These are phyloP conservation scores for Rhinoraja longicauda DNA, from an alignment of 2,797 vertebrate genomes.

Conservation along the genomic window DNA sequence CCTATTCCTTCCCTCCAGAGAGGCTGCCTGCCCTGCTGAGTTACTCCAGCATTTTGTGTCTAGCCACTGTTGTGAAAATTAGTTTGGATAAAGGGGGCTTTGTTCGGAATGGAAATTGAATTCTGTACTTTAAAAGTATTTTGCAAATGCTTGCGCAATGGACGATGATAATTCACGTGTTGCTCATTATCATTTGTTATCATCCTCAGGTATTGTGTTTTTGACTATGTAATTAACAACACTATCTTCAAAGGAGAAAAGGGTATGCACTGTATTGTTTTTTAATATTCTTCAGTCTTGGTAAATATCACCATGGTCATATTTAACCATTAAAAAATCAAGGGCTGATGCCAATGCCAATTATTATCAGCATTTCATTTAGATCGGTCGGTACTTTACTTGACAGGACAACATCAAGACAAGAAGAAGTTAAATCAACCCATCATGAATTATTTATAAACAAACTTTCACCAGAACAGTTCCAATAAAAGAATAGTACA, in stretches of 20 bases:
- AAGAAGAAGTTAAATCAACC: not conserved
- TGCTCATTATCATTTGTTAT: constrained; percentile 9
- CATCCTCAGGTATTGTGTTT: constrained; percentile 1
- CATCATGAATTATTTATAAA: constrained; percentile 20
- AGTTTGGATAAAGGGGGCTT: constrained; percentile 4
- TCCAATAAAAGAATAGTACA: not conserved
- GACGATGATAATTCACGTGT: not conserved
- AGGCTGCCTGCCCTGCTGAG: no score
- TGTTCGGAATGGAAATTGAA: constrained; percentile 14
- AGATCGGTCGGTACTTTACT: not conserved
- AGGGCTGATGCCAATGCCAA: not conserved
- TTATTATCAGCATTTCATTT: not conserved
- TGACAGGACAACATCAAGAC: constrained; percentile 11
- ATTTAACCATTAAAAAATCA: not conserved
- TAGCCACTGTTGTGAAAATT: not conserved
- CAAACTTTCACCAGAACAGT: not conserved
- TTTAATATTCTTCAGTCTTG: not conserved
- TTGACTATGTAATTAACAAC: not conserved
- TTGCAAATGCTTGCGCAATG: constrained; percentile 10
- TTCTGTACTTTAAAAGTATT: not conserved
- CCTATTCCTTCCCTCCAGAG: no score
- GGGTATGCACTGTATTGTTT: not conserved
- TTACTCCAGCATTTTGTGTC: no score
- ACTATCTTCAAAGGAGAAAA: not conserved
- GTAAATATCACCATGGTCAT: not conserved